These are phyloP conservation scores for Phrynocephalus versicolor DNA, from an alignment of 2,113 vertebrate genomes.

Conservation along the genomic window DNA sequence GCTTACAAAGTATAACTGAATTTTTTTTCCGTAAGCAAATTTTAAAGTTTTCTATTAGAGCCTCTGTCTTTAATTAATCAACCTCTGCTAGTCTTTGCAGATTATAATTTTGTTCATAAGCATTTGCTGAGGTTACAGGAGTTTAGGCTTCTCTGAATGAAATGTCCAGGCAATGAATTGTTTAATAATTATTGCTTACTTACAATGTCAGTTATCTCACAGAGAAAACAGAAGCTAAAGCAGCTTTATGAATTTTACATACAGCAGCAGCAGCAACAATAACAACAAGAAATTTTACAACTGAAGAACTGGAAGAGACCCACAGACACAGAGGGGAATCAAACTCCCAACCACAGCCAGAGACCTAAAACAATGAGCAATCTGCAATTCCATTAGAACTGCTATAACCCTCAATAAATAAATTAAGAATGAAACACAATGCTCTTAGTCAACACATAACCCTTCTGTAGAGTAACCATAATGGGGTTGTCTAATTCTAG, in stretches of 20 bases:
- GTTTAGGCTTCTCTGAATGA: constrained; percentile 73
- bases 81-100: constrained; percentile 67
- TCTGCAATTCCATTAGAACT: not conserved
- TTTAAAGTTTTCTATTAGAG: constrained; percentile 71
- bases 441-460: not conserved
- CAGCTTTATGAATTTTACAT: too few species aligned
- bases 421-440: constrained; percentile 4
- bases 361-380: too few species aligned
- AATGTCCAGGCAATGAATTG: constrained; percentile 66
- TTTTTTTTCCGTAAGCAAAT: constrained; percentile 72
- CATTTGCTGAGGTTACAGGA: constrained; percentile 67
- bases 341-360: too few species aligned
- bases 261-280: too few species aligned
- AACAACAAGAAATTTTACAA: too few species aligned
- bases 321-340: too few species aligned
- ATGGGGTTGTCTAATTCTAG: not conserved
- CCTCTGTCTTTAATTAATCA: constrained; percentile 76
- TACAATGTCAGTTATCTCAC: constrained; percentile 50
- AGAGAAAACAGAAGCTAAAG: constrained; percentile 48
- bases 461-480: not conserved
- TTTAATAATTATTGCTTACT: constrained; percentile 63
- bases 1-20: constrained; percentile 70
- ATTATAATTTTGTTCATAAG: constrained; percentile 73
- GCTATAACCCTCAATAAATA: constrained; percentile 48
- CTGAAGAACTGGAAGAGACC: too few species aligned